A percentile compares a stretch with the other conserved stretches of the same genome.
Conservation (phyloP, 1,140 invertebrate genomes). For the Ceratosolen fusciceps region DNA sequence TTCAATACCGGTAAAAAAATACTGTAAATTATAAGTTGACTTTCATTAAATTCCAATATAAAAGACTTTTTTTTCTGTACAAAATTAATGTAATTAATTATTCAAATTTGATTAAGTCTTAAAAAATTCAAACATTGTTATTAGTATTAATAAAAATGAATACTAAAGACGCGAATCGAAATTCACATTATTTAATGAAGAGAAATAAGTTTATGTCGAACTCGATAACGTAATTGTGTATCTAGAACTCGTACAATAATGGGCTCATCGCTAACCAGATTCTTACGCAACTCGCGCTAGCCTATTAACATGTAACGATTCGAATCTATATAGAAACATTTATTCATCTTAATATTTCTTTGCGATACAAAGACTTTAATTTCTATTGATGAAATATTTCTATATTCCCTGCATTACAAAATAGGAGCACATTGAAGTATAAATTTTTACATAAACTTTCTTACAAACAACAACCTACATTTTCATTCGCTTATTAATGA, state of each 20-base stretch:
- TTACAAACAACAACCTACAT: too few species aligned
- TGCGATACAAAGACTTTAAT: neutral
- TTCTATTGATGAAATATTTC: too few species aligned
- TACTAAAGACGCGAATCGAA: neutral
- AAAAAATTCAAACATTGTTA: too few species aligned
- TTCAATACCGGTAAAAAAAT: too few species aligned
- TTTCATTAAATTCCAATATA: neutral
- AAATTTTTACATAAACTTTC: too few species aligned
- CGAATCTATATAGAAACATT: conserved; percentile 11
- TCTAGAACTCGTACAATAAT: conserved; percentile 47
- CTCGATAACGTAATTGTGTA: neutral
- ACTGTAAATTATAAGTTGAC: neutral
- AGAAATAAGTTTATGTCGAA: neutral
- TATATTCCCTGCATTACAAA: too few species aligned
- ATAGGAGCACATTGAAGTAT: too few species aligned
- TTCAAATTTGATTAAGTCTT: too few species aligned
- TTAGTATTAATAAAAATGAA: neutral
- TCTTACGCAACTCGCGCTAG: conserved; percentile 46
- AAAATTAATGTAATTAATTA: too few species aligned
- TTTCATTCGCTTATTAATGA: too few species aligned
- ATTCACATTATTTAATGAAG: neutral
- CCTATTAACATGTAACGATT: conserved; percentile 40
- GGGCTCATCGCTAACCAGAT: conserved; percentile 49
- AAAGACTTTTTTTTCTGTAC: too few species aligned
- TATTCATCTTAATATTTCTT: conserved; percentile 13